phyloP scores from a whole-genome alignment of 2,113 vertebrate species.

The Alaudala cheleensis region DNA sequence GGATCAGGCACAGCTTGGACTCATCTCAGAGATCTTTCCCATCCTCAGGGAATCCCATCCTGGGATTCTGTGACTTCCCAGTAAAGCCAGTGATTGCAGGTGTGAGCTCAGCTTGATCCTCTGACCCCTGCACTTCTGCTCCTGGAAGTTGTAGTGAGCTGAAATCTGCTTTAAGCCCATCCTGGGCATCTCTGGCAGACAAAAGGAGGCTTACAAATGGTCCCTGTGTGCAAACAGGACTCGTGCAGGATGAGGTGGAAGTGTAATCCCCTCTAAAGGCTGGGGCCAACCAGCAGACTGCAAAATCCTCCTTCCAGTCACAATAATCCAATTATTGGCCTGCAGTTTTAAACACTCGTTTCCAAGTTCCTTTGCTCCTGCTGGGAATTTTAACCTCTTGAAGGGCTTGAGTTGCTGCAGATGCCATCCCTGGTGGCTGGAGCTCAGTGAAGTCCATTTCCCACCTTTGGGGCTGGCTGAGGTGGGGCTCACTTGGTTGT shows the following conservation, averaged over 20 bases:
- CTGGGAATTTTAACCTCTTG: background rate
- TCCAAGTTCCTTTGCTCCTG: background rate
- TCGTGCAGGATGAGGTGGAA: background rate
- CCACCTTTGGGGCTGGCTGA: rapidly evolving
- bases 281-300: background rate
- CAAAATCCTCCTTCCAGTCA: background rate
- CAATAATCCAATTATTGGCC: background rate
- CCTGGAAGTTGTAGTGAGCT: background rate
- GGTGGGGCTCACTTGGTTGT: rapidly evolving
- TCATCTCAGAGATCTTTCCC: rapidly evolving
- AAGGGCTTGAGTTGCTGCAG: background rate
- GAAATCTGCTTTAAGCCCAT: background rate
- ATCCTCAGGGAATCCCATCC: rapidly evolving
- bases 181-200: background rate
- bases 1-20: rapidly evolving
- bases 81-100: background rate
- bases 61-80: background rate
- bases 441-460: rapidly evolving
- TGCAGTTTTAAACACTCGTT: background rate
- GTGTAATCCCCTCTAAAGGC: background rate
- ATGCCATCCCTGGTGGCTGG: background rate
- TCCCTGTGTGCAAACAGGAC: background rate
- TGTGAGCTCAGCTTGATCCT: background rate
- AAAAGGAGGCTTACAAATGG: background rate
- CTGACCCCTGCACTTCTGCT: background rate